Percentiles rank a stretch among this genome's conserved stretches.
Evolutionary conservation across 2,888 invertebrate species (phyloP).

Genomic region (Cerastis rubricosa): DNA sequence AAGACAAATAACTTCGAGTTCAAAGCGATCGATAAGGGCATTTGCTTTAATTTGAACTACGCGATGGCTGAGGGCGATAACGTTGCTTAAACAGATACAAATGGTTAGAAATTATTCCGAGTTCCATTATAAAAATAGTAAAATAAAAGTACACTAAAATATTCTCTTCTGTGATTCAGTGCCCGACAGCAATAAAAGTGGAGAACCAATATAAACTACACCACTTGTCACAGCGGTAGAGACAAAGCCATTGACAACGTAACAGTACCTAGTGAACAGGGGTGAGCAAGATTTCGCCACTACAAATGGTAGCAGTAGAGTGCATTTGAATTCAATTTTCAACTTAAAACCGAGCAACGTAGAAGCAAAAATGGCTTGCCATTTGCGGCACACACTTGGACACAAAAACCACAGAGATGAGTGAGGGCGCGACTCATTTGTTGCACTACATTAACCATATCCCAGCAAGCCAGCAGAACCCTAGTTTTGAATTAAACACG

Average conservation of each 20-base stretch:
- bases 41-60: slow-evolving; percentile 82
- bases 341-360: slow-evolving; percentile 49
- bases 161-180: slow-evolving; percentile 26
- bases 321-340: slow-evolving; percentile 62
- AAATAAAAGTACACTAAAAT: slow-evolving; percentile 28
- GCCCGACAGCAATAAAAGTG: slow-evolving; percentile 72
- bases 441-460: slow-evolving; percentile 82
- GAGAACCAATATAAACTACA: slow-evolving; percentile 75
- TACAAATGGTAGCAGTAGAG: slow-evolving; percentile 43
- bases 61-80: slow-evolving; percentile 66
- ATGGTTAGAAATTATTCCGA: slow-evolving; percentile 40
- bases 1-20: slow-evolving; percentile 86
- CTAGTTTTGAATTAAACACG: slow-evolving; percentile 79
- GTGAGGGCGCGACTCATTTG: slow-evolving; percentile 76
- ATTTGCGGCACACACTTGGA: slow-evolving; percentile 42
- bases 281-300: slow-evolving; percentile 57
- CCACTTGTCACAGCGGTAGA: slow-evolving; percentile 74
- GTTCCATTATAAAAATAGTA: slow-evolving; percentile 12
- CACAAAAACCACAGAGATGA: slow-evolving; percentile 71
- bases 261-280: slow-evolving; percentile 61
- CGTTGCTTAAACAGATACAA: slow-evolving; percentile 51
- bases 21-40: slow-evolving; percentile 83
- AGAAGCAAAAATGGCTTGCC: slow-evolving; percentile 44
- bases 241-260: slow-evolving; percentile 77
- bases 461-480: slow-evolving; percentile 73